Evolutionary conservation across 2,888 invertebrate genomes (phyloP), one percentile per base, ranked within the genome.

Genomic region (Pristionchus arcanus): DNA sequence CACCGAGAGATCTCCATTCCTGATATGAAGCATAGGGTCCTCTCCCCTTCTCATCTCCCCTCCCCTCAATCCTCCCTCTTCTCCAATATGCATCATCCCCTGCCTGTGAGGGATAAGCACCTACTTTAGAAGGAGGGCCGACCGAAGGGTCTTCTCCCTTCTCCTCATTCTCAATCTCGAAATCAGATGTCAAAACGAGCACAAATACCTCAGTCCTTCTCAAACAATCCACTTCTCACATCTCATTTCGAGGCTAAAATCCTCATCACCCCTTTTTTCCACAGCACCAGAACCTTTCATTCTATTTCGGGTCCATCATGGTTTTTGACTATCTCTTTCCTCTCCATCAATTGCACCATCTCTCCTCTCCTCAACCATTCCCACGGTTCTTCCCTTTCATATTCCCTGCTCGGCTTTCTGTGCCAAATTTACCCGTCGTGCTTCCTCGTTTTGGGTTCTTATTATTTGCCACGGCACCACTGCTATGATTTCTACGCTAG

Each of bases 321-420:
- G 81, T 81, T 77, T 77, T 77, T 53, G 49, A 77, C 74, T 53
- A 81, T 81, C 28, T 81, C 81, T 25, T 25, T 81, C 28, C 19
- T 81, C 81, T 74, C 74, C 21, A 9, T 16, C 1, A 74, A 37
- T 25, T 21, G 37, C 37, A 25, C 19, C 9, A 25, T 21, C 81
- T n/a, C 81, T 81, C 42, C 2, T 16, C 16, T 63, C 81, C 49
- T 42, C 74, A 21, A 34, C 37, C n/a, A n/a, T 49, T 81, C 81
- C 19, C 81, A 81, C 81, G 81, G 21, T 81, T 81, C 81, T 81
- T 74, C 81, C 81, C 81, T 81, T 81, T 81, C 81, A 81, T 81
- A 81, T 81, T 53, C 81, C 81, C 63, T 16, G 59, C 25, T 19
- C 25, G 63, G 25, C 25, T 81, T 81, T n/a, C 74, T 74, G 13